These are phyloP conservation scores for Eutolmus rufibarbis DNA, from an alignment of 2,888 invertebrate species.

Conservation along the genomic window DNA sequence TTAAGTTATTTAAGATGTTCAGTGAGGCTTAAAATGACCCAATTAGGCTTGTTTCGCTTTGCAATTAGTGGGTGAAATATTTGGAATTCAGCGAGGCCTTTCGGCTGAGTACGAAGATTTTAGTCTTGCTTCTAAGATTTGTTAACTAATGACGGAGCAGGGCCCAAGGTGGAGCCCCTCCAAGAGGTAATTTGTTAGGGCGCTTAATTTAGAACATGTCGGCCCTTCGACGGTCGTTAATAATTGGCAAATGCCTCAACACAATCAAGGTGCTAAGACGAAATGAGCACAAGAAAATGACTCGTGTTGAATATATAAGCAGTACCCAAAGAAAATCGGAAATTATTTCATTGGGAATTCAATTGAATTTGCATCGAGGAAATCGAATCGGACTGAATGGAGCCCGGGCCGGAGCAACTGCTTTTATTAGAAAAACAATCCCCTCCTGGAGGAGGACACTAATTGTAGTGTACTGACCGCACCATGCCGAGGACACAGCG, in stretches of 20 bases:
- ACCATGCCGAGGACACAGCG: not conserved
- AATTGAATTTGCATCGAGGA: not conserved
- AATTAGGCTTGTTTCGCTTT: conserved; percentile 10
- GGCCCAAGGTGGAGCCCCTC: not conserved
- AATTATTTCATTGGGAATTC: not conserved
- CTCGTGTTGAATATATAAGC: not conserved
- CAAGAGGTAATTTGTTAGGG: not conserved
- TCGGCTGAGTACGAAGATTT: not conserved
- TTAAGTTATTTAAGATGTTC: conserved; percentile 1
- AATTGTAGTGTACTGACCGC: not conserved
- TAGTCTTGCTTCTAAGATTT: not conserved
- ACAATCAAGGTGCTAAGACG: not conserved
- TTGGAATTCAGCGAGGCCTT: not conserved
- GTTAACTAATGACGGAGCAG: not conserved
- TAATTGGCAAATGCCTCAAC: not conserved
- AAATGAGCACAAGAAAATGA: not conserved
- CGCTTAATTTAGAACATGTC: not conserved
- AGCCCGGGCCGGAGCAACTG: not conserved
- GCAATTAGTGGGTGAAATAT: not conserved
- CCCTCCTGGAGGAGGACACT: not conserved
- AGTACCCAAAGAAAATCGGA: not conserved
- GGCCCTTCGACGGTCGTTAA: not conserved
- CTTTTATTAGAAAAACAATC: not conserved
- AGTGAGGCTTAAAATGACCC: not conserved
- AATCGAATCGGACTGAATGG: not conserved